Evolutionary conservation across 1,140 invertebrate species (phyloP), one percentile per base, ranked within the genome.

Genomic region (Coboldia fuscipes): DNA sequence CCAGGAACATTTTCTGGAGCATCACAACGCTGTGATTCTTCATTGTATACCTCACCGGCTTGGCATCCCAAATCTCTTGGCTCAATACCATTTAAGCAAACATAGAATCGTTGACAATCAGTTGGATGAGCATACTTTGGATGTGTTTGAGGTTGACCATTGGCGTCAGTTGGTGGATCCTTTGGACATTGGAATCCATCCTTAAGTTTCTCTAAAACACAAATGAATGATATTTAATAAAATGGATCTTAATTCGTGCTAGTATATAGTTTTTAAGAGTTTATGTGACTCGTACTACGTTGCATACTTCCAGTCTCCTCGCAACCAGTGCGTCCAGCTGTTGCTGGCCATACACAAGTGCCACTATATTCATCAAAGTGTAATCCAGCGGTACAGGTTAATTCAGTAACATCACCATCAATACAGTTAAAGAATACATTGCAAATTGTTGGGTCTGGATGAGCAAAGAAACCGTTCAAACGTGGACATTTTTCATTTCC

Each of bases 401-500:
- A 78, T 51, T 81, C 75, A 24, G 66, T 74, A 20, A 71, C 66
- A 20, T 80, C 75, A 15, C 84, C 83, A 35, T 84, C 76, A 41
- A 84, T 84, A 49, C 84, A 89, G 54, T 85, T 85, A 63, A 67
- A 84, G 65, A 88, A 90, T 32, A 82, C 56, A 47, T 84, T 75
- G 61, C 84, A 89, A 3, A 82, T 65, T 2, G 66, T 51, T 9
- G 72, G 55, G 42, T 86, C 77, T 3, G 80, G 79, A 60, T 90
- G 80, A 3, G 79, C 73, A 57, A 85, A 89, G 66, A 85, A 84
- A 5, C 84, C 84, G 51, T 86, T 86, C 44, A 68, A 66, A 37
- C 83, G 65, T 4, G 81, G 82, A 46, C 84, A 90, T 33, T 70
- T 63, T 37, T 62, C 58, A 43, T 59, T 76, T 4, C 72, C 63